phyloP scores from a whole-genome alignment of 23 tunicate species.

The Halocynthia roretzi region DNA sequence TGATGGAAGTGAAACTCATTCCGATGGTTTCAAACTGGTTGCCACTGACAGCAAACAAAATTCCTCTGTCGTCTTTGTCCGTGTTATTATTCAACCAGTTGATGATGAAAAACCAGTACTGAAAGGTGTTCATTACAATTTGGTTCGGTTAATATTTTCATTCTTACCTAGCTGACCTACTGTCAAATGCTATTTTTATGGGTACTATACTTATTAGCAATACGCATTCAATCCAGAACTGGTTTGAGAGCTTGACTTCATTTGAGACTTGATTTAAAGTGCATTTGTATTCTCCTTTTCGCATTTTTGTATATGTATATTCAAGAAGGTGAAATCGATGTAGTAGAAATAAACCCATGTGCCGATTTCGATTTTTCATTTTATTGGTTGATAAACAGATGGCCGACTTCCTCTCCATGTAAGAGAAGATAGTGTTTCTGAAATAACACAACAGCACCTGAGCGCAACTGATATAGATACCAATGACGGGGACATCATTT shows the following conservation, averaged over 20 bases:
- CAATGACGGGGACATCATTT: constrained; percentile 43
- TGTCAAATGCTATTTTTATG: no score
- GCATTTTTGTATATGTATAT: no score
- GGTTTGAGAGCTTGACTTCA: no score
- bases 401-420: constrained; percentile 17
- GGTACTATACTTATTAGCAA: no score
- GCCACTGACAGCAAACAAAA: constrained; percentile 82
- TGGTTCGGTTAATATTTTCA: no score
- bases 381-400: background rate
- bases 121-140: constrained; percentile 3
- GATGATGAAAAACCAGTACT: constrained; percentile 75
- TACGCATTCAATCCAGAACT: no score
- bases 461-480: constrained; percentile 86
- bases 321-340: no score
- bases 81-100: constrained; percentile 38
- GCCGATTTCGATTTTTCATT: background rate
- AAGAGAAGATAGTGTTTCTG: constrained; percentile 41
- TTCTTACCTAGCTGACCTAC: no score
- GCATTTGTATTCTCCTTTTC: no score
- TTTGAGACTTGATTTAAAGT: no score
- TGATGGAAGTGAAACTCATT: constrained; percentile 57
- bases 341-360: background rate
- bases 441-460: constrained; percentile 27
- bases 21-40: constrained; percentile 35
- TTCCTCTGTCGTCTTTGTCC: constrained; percentile 25